Conservation (phyloP, 2,113 vertebrate species). For the Sander lucioperca region DNA sequence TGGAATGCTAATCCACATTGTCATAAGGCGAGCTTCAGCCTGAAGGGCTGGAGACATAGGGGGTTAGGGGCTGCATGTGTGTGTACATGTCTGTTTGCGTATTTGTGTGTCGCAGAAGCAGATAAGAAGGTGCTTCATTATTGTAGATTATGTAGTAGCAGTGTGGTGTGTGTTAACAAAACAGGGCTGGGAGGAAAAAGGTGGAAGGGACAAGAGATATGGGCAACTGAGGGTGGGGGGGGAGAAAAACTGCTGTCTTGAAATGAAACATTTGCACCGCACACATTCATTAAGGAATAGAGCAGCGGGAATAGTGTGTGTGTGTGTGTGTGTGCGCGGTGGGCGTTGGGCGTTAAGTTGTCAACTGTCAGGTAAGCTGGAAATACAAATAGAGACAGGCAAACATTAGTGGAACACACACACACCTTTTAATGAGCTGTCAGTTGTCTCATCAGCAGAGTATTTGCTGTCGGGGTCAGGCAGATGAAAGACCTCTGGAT, state of each 20-base stretch:
- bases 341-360: conserved; percentile 55
- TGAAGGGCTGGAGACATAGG: conserved; percentile 50
- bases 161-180: conserved; percentile 59
- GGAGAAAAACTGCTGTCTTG: conserved; percentile 22
- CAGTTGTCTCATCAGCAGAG: conserved; percentile 46
- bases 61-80: conserved; percentile 47
- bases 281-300: conserved; percentile 65
- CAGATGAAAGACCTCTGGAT: conserved; percentile 50
- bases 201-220: conserved; percentile 2
- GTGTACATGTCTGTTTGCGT: not conserved
- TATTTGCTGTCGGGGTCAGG: conserved; percentile 57
- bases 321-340: conserved; percentile 40
- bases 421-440: conserved; percentile 66
- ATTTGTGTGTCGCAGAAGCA: conserved; percentile 42
- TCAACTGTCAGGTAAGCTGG: conserved; percentile 73
- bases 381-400: conserved; percentile 52
- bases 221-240: not conserved
- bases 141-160: conserved; percentile 61
- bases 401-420: conserved; percentile 51
- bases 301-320: conserved; percentile 42
- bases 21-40: conserved; percentile 66
- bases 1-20: conserved; percentile 82
- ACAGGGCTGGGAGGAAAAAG: conserved; percentile 18
- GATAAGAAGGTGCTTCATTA: conserved; percentile 72
- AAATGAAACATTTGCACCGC: conserved; percentile 58